Percentiles rank a stretch among this genome's conserved stretches.
Conservation (phyloP, 2,113 vertebrate genomes). For the Bambusicola thoracicus region DNA sequence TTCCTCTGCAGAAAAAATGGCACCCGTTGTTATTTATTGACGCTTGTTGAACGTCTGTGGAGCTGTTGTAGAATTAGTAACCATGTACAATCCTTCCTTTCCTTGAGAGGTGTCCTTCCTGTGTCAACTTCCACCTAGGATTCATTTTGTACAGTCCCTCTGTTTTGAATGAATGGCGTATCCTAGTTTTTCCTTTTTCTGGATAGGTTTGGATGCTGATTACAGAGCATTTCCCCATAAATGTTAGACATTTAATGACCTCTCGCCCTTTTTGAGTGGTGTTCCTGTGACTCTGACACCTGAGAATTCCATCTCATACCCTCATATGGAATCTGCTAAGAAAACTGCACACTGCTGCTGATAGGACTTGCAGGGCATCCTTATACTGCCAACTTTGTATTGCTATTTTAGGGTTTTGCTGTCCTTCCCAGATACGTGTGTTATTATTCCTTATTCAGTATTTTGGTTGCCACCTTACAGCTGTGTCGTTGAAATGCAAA, state of each 20-base stretch:
- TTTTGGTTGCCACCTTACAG: background rate
- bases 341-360: background rate
- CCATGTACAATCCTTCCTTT: background rate
- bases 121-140: background rate
- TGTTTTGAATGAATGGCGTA: background rate
- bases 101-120: background rate
- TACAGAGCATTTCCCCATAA: background rate
- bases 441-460: background rate
- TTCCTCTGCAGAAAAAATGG: no score
- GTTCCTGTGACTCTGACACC: background rate
- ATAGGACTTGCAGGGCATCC: background rate
- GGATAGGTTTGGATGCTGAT: background rate
- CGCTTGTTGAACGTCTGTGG: no score
- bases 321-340: background rate
- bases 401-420: background rate
- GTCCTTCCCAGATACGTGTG: background rate
- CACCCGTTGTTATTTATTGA: no score
- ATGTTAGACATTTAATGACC: background rate
- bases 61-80: background rate
- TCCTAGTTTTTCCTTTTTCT: background rate
- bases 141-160: background rate
- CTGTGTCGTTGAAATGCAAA: background rate
- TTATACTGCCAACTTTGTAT: background rate
- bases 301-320: background rate
- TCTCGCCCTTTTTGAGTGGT: background rate